These are phyloP conservation scores for Microctenopoma stevenorrisi DNA, from an alignment of 2,797 vertebrate species.

Conservation along the genomic window DNA sequence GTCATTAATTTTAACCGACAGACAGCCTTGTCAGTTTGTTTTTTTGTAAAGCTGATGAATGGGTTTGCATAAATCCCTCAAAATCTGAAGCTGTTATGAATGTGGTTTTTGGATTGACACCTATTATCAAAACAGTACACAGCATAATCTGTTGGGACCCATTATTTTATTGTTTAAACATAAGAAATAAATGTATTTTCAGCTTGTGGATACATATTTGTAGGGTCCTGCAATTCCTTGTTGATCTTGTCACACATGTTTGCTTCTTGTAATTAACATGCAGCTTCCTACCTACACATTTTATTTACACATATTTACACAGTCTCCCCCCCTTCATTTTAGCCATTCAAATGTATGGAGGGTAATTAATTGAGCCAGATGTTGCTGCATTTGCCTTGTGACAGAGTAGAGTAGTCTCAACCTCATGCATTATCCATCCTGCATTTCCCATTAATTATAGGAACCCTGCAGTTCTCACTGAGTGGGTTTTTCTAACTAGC, in stretches of 20 bases:
- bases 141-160: not conserved
- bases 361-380: conserved; percentile 54
- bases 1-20: conserved; percentile 31
- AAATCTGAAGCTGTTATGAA: conserved; percentile 34
- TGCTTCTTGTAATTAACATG: conserved; percentile 41
- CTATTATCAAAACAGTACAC: conserved; percentile 32
- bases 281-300: conserved; percentile 17
- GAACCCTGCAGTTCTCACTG: conserved; percentile 15
- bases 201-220: not conserved
- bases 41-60: conserved; percentile 45
- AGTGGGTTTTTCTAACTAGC: not conserved
- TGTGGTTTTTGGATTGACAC: conserved; percentile 24
- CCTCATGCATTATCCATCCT: conserved; percentile 26
- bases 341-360: conserved; percentile 32
- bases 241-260: conserved; percentile 45
- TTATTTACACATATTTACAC: conserved; percentile 42
- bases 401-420: conserved; percentile 27
- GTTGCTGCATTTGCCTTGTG: conserved; percentile 38
- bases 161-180: conserved; percentile 14
- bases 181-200: conserved; percentile 20
- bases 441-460: conserved; percentile 41
- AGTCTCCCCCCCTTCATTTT: conserved; percentile 35
- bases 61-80: conserved; percentile 11
- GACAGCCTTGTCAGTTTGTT: conserved; percentile 36
- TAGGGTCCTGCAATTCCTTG: conserved; percentile 17